Base-by-base conservation (phyloP, 2,888 invertebrate genomes). In the Sisyra terminalis region DNA sequence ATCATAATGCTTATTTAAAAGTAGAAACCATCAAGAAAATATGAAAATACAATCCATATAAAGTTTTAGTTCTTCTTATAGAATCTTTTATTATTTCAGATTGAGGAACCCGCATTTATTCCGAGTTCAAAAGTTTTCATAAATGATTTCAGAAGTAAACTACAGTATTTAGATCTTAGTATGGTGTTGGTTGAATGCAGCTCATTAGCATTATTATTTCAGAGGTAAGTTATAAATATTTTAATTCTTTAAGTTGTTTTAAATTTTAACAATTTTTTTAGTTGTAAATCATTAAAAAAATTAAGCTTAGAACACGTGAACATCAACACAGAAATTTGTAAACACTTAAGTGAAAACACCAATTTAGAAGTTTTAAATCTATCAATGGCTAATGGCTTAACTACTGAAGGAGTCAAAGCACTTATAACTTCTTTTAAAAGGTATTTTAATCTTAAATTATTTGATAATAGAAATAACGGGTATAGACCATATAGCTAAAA, bases 161-260 rank as follows among this genome's bases (percentile, higher is more conserved):
- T 93, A n/a, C 80, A 86, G 53, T 89, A 79, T 60, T 63, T 93
- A 46, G 93, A 93, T 61, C 66, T 93, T 9, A 87, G 88, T 55
- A 83, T 90, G 78, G 71, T 78, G 0, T 66, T 74, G 1, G 69
- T 86, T 24, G 70, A 76, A 11, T 52, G 64, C 0, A 50, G 56
- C 1, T 74, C 74, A 1, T 58, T 85, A n/a, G 65, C 30, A 29
- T 16, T 30, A 16, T 11, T 43, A 15, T 43, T 43, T 38, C 29
- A 43, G 30, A 37, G 43, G 43, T 43, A 15, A 43, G 5, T 13
- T 8, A 10, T 30, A 2, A n/a, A 9, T 3, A 14, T 3, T 13
- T 14, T 34, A n/a, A n/a, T 34, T 14, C 11, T 35, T 13, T 15
- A 35, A 35, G 13, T 35, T 35, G 13, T 9, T n/a, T n/a, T n/a